phyloP scores from a whole-genome alignment of 1,140 invertebrate species.

The Cephus cinctus region DNA sequence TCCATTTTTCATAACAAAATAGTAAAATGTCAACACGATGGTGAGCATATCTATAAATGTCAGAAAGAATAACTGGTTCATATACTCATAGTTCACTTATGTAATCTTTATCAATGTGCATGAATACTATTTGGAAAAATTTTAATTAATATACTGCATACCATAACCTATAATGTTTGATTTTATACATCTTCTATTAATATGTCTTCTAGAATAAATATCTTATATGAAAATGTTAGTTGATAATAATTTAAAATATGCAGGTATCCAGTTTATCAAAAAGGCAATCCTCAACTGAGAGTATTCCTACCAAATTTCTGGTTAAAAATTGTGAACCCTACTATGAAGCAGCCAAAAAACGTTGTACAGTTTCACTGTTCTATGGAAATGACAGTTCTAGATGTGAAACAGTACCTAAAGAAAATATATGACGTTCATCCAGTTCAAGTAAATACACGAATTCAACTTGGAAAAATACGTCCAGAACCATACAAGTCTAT shows the following conservation, averaged over 20 bases:
- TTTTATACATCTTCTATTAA: too few relatives aligned
- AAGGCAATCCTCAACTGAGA: conserved; percentile 85
- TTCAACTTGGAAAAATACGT: conserved; percentile 63
- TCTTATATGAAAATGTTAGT: conserved; percentile 6
- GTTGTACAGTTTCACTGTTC: conserved; percentile 82
- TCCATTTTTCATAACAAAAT: conserved; percentile 1
- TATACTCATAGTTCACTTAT: too few relatives aligned
- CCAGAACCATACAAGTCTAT: conserved; percentile 58
- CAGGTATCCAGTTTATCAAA: conserved; percentile 85
- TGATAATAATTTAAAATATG: conserved; percentile 29
- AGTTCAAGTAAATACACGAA: conserved; percentile 70
- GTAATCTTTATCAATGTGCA: too few relatives aligned
- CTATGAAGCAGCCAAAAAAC: conserved; percentile 67
- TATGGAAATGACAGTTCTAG: conserved; percentile 78
- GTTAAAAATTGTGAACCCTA: conserved; percentile 82
- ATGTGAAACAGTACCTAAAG: conserved; percentile 90
- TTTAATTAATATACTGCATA: neutral
- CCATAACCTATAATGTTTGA: too few relatives aligned
- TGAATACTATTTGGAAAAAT: too few relatives aligned
- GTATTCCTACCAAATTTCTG: conserved; percentile 92
- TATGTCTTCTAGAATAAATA: neutral
- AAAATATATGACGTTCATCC: conserved; percentile 90
- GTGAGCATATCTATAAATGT: too few relatives aligned
- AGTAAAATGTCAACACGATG: conserved; percentile 26
- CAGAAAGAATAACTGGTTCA: too few relatives aligned